Base-by-base conservation (phyloP, 2,888 invertebrate genomes). In the Odontocerum albicorne region DNA sequence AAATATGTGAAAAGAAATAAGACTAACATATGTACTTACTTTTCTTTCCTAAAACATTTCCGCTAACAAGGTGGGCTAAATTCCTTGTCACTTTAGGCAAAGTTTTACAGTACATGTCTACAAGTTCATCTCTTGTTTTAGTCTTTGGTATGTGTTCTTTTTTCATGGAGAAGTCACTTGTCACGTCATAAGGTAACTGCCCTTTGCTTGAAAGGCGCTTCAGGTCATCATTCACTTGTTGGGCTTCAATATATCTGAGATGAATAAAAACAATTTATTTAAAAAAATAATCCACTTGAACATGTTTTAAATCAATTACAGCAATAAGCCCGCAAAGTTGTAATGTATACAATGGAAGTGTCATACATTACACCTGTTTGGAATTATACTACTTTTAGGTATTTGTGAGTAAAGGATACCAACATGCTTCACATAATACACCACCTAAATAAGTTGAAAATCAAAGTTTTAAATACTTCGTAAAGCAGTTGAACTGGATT, bases 191-290 rank as follows among this genome's bases (percentile, higher is more conserved):
- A 59, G 56, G 71, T 64, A 68, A 75, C 64, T 63, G 69, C 63
- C 68, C 57, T 49, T 58, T 58, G 20, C 45, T 20, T 1, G 52
- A 67, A 1, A 58, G 54, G 1, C 66, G 66, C 15, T 70, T 70
- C 2, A 75, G 40, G 17, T 69, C 70, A 15, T 66, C 70, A 66
- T 80, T 77, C 63, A 73, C 73, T 22, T 78, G 73, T 60, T 82
- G 79, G 0, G 83, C 82, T 68, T 83, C 82, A 19, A 81, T 63
- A 62, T 79, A 83, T 61, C 81, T 77, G 19, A 3, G 31, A 39
- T 8, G 15, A 13, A 27, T 4, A 42, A 2, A 12, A n/a, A n/a
- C n/a, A 22, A 21, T 42, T 22, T 12, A 12, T 7, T 42, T 42
- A 13, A 4, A 36, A 10, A 12, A 15, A 45, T 22, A 17, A n/a